Evolutionary conservation across 2,113 vertebrate species (phyloP).

Genomic region (Myiopsitta monachus): DNA sequence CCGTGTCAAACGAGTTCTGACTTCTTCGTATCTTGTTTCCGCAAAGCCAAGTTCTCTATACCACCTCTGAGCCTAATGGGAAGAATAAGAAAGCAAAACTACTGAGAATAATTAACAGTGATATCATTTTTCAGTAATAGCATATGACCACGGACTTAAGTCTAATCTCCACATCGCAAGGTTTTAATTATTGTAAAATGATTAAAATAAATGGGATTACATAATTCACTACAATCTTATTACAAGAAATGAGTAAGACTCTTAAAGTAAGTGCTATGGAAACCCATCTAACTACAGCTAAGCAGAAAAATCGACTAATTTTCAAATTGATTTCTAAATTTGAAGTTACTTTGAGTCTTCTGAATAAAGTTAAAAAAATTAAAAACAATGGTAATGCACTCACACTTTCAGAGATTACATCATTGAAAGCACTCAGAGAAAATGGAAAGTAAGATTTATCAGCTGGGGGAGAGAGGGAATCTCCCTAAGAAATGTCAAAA

Average conservation of each 20-base stretch:
- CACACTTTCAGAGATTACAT: not conserved
- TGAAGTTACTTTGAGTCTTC: not conserved
- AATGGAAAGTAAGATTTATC: not conserved
- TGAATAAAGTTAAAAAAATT: not conserved
- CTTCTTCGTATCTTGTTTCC: slow-evolving; percentile 63
- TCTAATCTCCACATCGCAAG: not conserved
- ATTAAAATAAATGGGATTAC: not conserved
- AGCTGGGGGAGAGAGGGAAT: not conserved
- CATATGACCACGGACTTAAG: not conserved
- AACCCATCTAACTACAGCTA: not conserved
- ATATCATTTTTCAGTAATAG: not conserved
- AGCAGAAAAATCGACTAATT: not conserved
- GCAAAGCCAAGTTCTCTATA: slow-evolving; percentile 69
- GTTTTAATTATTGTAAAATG: not conserved
- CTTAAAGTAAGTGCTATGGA: not conserved
- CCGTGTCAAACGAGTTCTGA: not conserved
- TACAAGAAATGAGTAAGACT: not conserved
- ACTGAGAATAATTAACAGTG: not conserved
- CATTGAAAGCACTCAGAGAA: not conserved
- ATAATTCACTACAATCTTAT: not conserved
- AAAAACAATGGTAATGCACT: not conserved
- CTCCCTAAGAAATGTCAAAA: not conserved
- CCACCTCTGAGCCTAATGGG: slow-evolving; percentile 64
- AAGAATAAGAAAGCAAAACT: not conserved
- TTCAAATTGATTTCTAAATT: not conserved